Evolutionary conservation across 2,797 vertebrate genomes (phyloP).

Genomic region (Rhabdophis nuchalis): DNA sequence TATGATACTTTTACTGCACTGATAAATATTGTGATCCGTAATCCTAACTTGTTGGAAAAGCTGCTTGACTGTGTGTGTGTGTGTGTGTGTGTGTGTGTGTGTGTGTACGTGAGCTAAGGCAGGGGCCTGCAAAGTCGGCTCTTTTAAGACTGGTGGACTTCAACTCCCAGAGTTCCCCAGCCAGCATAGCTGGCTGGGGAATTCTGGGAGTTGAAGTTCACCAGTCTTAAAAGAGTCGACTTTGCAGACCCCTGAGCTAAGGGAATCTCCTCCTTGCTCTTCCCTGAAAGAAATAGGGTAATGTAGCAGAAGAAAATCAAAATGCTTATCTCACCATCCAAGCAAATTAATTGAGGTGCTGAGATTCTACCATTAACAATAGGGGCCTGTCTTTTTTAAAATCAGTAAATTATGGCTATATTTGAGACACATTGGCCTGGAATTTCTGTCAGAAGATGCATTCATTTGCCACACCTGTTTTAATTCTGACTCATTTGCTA

Average conservation of each 20-base stretch:
- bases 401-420: slow-evolving; percentile 25
- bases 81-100: neutral
- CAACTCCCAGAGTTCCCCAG: no score
- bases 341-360: slow-evolving; percentile 48
- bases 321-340: slow-evolving; percentile 48
- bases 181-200: no score
- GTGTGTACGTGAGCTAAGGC: slow-evolving; percentile 43
- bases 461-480: slow-evolving; percentile 34
- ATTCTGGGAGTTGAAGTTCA: no score
- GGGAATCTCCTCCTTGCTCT: slow-evolving; percentile 26
- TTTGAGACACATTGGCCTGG: slow-evolving; percentile 46
- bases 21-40: slow-evolving; percentile 70
- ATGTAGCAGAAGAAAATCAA: slow-evolving; percentile 51
- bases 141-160: no score
- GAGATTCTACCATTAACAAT: slow-evolving; percentile 35
- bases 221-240: no score
- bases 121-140: no score
- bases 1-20: slow-evolving; percentile 77
- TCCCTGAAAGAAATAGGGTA: slow-evolving; percentile 43
- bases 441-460: slow-evolving; percentile 58
- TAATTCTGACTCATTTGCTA: neutral
- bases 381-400: neutral
- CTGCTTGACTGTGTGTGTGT: slow-evolving; percentile 34
- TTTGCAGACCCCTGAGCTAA: no score
- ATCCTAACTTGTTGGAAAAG: slow-evolving; percentile 66